Conservation (phyloP, 2,797 vertebrate genomes). For the Babyrousa celebensis region DNA sequence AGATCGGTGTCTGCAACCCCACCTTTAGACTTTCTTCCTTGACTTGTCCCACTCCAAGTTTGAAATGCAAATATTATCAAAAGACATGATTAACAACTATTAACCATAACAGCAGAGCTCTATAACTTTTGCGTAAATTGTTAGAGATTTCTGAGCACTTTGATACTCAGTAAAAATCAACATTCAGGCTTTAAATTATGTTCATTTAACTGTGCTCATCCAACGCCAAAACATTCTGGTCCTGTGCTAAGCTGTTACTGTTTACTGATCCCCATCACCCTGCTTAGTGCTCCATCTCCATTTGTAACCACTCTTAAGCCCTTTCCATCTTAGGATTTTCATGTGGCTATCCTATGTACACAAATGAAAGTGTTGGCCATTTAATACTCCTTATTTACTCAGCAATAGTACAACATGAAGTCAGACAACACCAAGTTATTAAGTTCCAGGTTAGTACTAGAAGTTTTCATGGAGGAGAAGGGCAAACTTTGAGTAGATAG, state of each 20-base stretch:
- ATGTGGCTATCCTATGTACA: too few species aligned
- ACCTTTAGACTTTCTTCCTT: background rate
- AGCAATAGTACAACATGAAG: background rate
- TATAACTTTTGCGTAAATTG: background rate
- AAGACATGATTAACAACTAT: background rate
- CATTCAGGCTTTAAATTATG: background rate
- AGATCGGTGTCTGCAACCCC: background rate
- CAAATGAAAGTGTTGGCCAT: background rate
- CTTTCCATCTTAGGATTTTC: background rate
- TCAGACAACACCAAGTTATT: background rate
- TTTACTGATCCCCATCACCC: background rate
- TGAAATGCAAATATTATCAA: background rate
- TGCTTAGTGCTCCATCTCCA: accelerated
- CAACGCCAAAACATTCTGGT: too few species aligned
- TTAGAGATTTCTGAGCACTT: background rate
- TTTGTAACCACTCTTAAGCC: background rate
- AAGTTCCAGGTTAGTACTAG: background rate
- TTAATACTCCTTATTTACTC: background rate
- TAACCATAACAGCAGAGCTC: background rate
- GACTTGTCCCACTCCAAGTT: background rate
- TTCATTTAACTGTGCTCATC: background rate
- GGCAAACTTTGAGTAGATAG: background rate
- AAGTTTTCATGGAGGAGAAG: background rate
- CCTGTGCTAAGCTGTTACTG: background rate
- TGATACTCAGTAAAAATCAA: background rate